phyloP scores from a whole-genome alignment of 2,113 vertebrate species.

The Cettia cetti region DNA sequence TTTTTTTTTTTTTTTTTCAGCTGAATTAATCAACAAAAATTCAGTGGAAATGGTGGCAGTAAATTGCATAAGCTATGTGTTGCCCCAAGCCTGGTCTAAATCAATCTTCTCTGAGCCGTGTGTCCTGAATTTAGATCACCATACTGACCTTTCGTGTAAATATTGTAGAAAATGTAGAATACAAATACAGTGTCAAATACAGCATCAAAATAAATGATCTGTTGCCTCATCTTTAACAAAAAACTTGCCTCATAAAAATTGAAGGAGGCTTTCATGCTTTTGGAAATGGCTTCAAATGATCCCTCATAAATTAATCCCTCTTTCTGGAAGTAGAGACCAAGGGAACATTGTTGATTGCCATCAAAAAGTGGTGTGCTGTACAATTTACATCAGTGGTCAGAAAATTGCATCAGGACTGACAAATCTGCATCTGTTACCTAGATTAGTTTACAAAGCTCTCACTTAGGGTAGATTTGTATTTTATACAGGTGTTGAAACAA shows the following conservation, averaged over 20 bases:
- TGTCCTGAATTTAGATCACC: background rate
- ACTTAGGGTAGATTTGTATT: background rate
- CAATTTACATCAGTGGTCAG: background rate
- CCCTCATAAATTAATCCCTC: background rate
- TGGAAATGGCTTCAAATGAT: background rate
- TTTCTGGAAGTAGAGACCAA: background rate
- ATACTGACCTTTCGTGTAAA: background rate
- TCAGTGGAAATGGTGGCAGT: background rate
- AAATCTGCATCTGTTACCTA: background rate
- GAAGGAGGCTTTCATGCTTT: background rate
- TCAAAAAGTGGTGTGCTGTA: background rate
- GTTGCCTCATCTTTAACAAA: background rate
- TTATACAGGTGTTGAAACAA: slow-evolving; percentile 31
- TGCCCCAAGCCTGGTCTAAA: background rate
- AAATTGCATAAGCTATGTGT: background rate
- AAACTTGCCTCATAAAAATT: background rate
- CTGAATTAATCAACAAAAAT: background rate
- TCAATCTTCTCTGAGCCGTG: background rate
- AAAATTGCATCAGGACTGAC: background rate
- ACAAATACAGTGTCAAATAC: background rate
- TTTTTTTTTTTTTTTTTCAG: background rate
- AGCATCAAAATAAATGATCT: background rate
- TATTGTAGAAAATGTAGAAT: background rate
- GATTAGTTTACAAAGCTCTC: background rate
- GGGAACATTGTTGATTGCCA: background rate